Conservation (phyloP, 2,888 invertebrate species). For the Idaea straminata region DNA sequence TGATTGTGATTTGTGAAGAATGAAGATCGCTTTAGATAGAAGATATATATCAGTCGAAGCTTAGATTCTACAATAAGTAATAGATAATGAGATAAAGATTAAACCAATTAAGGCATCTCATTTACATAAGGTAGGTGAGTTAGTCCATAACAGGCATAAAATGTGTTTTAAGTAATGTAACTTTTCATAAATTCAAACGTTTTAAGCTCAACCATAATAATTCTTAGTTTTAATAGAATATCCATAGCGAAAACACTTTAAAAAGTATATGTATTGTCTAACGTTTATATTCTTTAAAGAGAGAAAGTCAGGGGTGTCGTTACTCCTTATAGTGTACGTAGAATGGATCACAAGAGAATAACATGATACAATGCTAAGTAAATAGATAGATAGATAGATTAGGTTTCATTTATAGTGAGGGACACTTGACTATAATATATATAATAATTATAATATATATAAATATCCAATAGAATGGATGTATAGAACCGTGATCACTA, state of each 20-base stretch:
- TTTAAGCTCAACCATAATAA: not conserved
- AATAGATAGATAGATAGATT: not conserved
- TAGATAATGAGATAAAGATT: not conserved
- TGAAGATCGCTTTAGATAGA: not conserved
- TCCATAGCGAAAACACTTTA: not conserved
- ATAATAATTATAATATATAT: not conserved
- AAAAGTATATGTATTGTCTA: constrained; percentile 3
- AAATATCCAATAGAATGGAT: constrained; percentile 1
- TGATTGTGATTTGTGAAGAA: not conserved
- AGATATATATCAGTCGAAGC: constrained; percentile 1
- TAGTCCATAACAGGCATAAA: not conserved
- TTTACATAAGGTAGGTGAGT: not conserved
- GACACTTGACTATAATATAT: not conserved
- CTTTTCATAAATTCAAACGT: not conserved
- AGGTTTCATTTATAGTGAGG: not conserved
- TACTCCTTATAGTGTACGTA: not conserved
- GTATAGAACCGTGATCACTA: not conserved
- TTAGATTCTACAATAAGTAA: not conserved
- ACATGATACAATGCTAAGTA: not conserved
- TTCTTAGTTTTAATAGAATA: not conserved
- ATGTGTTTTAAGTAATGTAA: not conserved
- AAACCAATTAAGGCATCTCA: not conserved
- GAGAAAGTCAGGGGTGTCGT: not conserved
- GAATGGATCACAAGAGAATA: not conserved
- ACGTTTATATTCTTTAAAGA: not conserved